Conservation (phyloP, 2,888 invertebrate species). For the Mechanitis mazaeus region DNA sequence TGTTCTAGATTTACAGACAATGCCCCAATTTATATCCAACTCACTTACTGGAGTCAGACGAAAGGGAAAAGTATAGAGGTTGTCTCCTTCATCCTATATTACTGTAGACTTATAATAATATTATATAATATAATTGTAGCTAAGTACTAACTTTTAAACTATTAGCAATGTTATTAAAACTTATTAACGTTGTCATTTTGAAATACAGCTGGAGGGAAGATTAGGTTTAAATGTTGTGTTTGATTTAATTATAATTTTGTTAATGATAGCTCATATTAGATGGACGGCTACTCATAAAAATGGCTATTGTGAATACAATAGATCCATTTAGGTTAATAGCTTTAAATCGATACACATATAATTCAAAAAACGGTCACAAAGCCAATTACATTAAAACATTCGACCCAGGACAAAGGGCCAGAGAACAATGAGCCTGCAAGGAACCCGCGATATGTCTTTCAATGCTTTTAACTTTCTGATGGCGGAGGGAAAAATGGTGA, state of each 20-base stretch:
- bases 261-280: background rate
- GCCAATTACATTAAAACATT: conserved; percentile 78
- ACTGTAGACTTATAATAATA: conserved; percentile 10
- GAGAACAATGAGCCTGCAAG: conserved; percentile 70
- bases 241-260: background rate
- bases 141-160: too few species aligned
- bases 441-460: conserved; percentile 75
- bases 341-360: conserved; percentile 6
- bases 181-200: too few species aligned
- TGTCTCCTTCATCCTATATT: conserved; percentile 30
- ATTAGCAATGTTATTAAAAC: too few species aligned
- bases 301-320: background rate
- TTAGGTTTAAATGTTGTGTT: too few species aligned
- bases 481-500: conserved; percentile 73
- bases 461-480: conserved; percentile 77
- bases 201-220: too few species aligned
- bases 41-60: conserved; percentile 69
- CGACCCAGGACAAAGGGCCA: conserved; percentile 69
- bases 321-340: conserved; percentile 3
- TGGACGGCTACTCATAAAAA: background rate
- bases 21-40: conserved; percentile 76
- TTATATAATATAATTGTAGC: background rate
- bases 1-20: conserved; percentile 76
- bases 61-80: conserved; percentile 41
- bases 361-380: conserved; percentile 57